Evolutionary conservation across 2,113 vertebrate species (phyloP).

Genomic region (Myotis yumanensis): DNA sequence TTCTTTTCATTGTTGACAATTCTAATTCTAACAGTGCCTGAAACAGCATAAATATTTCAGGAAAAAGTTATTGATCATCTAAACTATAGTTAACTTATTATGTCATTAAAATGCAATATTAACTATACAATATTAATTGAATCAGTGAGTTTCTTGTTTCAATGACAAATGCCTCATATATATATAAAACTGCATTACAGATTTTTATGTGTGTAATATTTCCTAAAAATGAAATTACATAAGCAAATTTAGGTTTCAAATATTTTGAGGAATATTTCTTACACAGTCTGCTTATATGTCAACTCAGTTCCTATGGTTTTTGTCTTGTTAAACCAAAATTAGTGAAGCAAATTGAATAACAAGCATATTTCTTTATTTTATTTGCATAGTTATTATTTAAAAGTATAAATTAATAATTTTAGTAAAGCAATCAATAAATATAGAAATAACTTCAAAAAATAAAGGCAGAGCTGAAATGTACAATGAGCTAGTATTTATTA

Average conservation of each 20-base stretch:
- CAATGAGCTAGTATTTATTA: not conserved
- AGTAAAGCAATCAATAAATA: not conserved
- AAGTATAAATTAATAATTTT: not conserved
- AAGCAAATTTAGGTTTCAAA: not conserved
- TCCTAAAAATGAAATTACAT: slow-evolving; percentile 9
- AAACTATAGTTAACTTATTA: not conserved
- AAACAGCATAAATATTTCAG: not conserved
- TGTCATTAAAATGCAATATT: not conserved
- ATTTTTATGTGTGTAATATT: not conserved
- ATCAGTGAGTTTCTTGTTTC: not conserved
- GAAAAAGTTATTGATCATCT: not conserved
- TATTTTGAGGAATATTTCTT: not conserved
- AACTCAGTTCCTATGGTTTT: not conserved
- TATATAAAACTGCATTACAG: not conserved
- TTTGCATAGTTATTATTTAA: not conserved
- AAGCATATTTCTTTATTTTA: not conserved
- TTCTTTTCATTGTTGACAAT: not conserved
- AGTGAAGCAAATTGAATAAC: not conserved
- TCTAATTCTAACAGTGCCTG: not conserved
- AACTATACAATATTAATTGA: not conserved
- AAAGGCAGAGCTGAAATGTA: not conserved
- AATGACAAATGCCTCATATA: not conserved
- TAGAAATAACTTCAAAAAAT: not conserved
- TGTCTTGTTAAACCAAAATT: not conserved
- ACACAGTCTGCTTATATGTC: not conserved